Conservation (phyloP, 2,797 vertebrate genomes). For the Acanthurus lineatus region DNA sequence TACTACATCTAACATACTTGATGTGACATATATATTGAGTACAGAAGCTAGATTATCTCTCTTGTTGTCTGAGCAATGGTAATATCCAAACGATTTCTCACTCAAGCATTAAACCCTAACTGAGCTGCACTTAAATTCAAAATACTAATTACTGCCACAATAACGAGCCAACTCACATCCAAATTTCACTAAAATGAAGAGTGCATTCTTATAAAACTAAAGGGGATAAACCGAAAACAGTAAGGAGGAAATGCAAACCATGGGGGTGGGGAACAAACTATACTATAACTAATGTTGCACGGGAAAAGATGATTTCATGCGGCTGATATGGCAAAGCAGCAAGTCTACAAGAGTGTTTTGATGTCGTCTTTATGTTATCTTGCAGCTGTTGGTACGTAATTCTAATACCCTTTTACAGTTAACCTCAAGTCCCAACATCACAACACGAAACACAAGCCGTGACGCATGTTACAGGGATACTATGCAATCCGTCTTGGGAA, state of each 20-base stretch:
- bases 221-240: not conserved
- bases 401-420: not conserved
- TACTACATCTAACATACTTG: not conserved
- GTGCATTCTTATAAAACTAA: conserved; percentile 30
- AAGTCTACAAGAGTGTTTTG: not conserved
- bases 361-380: not conserved
- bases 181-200: conserved; percentile 15
- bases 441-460: conserved; percentile 54
- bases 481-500: conserved; percentile 32
- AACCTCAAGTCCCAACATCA: conserved; percentile 11
- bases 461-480: conserved; percentile 68
- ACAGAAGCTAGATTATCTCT: conserved; percentile 1
- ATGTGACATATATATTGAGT: conserved; percentile 15
- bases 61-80: not conserved
- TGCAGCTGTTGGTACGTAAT: not conserved
- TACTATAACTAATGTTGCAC: not conserved
- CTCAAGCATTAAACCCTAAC: not conserved
- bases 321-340: not conserved
- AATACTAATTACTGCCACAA: conserved; percentile 21
- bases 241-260: conserved; percentile 17
- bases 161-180: conserved; percentile 11
- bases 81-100: not conserved
- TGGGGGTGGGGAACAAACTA: conserved; percentile 10
- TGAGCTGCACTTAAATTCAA: not conserved
- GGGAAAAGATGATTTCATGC: not conserved